phyloP scores from a whole-genome alignment of 2,113 vertebrate species.

The Herpetotheres cachinnans region DNA sequence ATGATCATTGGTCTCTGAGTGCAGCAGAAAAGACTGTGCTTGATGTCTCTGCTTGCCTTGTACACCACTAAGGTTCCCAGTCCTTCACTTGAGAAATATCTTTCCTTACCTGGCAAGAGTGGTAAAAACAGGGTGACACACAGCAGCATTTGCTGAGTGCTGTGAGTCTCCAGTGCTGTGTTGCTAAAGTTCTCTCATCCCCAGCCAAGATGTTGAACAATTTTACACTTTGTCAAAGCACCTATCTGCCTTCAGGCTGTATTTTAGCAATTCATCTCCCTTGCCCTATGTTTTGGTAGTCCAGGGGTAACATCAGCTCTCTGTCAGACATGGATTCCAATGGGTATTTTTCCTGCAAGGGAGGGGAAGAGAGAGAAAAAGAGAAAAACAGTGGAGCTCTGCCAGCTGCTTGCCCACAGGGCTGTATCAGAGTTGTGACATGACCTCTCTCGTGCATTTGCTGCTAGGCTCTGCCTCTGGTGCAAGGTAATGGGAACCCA shows the following conservation, averaged over 20 bases:
- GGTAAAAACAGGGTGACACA: not conserved
- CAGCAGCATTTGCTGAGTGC: not conserved
- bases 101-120: not conserved
- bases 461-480: not conserved
- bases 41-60: not conserved
- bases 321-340: not conserved
- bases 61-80: not conserved
- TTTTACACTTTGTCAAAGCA: not conserved
- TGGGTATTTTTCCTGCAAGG: not conserved
- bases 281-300: not conserved
- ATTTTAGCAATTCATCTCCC: not conserved
- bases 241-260: not conserved
- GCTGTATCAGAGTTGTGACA: not conserved
- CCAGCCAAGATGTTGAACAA: not conserved
- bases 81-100: not conserved
- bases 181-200: not conserved
- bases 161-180: not conserved
- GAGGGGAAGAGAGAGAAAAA: not conserved
- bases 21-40: not conserved
- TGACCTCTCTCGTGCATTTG: rapidly evolving
- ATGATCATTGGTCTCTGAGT: not conserved
- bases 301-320: not conserved
- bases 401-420: not conserved
- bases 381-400: not conserved
- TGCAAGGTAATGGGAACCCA: not conserved